Evolutionary conservation across 2,888 invertebrate species (phyloP).

Genomic region (Tanaodytes sp.): DNA sequence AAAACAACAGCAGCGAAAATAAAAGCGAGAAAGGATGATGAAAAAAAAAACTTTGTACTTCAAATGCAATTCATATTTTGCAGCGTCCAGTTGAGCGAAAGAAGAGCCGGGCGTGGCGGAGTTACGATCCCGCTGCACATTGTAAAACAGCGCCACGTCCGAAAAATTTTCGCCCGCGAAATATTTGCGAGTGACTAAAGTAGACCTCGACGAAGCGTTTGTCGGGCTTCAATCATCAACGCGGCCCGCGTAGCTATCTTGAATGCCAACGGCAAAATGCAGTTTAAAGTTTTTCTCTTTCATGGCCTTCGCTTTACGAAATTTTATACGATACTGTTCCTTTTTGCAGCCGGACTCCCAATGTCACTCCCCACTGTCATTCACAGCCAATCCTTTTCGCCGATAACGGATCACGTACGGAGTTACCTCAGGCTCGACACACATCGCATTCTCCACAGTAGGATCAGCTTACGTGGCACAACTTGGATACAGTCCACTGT

Average conservation of each 20-base stretch:
- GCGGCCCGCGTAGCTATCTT: slow-evolving; percentile 8
- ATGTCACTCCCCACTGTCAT: slow-evolving; percentile 51
- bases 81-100: background rate
- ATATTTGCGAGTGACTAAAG: slow-evolving; percentile 18
- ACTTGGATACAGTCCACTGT: slow-evolving; percentile 61
- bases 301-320: slow-evolving; percentile 33
- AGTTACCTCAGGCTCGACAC: slow-evolving; percentile 55
- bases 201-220: slow-evolving; percentile 5
- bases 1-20: too few species aligned
- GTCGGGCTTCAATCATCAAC: slow-evolving; percentile 11
- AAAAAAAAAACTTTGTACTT: slow-evolving; percentile 10
- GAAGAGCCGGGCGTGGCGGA: slow-evolving; percentile 1
- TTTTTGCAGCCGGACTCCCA: slow-evolving; percentile 37
- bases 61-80: slow-evolving; percentile 29
- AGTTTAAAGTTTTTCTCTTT: slow-evolving; percentile 44
- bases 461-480: slow-evolving; percentile 63
- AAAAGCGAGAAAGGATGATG: too few species aligned
- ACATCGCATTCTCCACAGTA: slow-evolving; percentile 54
- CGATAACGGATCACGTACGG: slow-evolving; percentile 62
- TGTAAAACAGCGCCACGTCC: background rate
- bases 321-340: slow-evolving; percentile 34
- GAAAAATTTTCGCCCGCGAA: background rate
- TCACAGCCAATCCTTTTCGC: slow-evolving; percentile 60
- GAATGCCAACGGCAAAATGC: slow-evolving; percentile 13
- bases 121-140: background rate